A percentile compares a stretch with the other conserved stretches of the same genome.
Evolutionary conservation across 35 echinoderm and acorn worm genomes (phyloP).

Genomic region (Eucidaris tribuloides): DNA sequence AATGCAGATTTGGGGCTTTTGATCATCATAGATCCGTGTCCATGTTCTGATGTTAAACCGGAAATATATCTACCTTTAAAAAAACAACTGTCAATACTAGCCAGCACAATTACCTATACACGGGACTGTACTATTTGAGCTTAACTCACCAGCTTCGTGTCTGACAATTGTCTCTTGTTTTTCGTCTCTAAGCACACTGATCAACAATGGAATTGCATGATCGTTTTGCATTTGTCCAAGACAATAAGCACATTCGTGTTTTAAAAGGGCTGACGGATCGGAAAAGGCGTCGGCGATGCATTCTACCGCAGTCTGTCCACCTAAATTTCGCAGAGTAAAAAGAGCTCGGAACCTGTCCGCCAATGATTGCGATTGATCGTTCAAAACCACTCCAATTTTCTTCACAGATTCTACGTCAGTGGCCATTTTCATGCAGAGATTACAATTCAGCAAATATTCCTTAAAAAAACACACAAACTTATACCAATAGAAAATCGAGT

Average conservation of each 20-base stretch:
- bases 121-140: too few relatives aligned
- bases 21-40: too few relatives aligned
- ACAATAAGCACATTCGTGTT: slow-evolving; percentile 87
- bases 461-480: too few relatives aligned
- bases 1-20: too few relatives aligned
- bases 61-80: too few relatives aligned
- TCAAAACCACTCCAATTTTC: slow-evolving; percentile 51
- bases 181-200: slow-evolving; percentile 58
- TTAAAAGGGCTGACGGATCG: slow-evolving; percentile 71
- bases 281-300: slow-evolving; percentile 53
- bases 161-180: slow-evolving; percentile 81
- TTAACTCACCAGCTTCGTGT: slow-evolving; percentile 93
- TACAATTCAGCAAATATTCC: too few relatives aligned
- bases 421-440: too few relatives aligned
- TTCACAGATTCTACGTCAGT: too few relatives aligned
- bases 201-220: slow-evolving; percentile 62
- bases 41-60: too few relatives aligned
- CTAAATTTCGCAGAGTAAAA: slow-evolving; percentile 78
- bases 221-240: slow-evolving; percentile 92
- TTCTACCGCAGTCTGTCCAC: slow-evolving; percentile 56
- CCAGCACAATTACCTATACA: too few relatives aligned
- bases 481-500: too few relatives aligned
- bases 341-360: slow-evolving; percentile 81
- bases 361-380: slow-evolving; percentile 32
- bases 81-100: too few relatives aligned